Conservation (phyloP, 2,888 invertebrate species). For the Atrina japonica region DNA sequence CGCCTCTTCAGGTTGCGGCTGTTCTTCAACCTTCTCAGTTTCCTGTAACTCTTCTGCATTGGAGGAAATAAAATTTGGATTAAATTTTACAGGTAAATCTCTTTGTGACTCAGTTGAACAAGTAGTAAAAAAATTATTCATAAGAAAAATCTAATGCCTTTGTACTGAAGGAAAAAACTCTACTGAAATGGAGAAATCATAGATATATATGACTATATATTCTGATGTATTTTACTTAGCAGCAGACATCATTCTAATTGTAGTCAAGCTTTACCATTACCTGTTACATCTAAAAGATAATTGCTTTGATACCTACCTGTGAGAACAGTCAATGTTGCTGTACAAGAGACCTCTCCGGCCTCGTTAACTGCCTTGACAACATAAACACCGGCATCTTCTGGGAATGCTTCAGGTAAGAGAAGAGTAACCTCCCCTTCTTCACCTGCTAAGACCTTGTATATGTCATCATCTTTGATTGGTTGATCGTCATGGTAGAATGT, state of each 20-base stretch:
- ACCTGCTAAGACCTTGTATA: constrained; percentile 83
- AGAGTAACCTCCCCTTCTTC: constrained; percentile 82
- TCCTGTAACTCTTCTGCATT: constrained; percentile 30
- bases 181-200: too few relatives aligned
- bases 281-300: background rate
- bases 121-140: background rate
- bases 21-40: constrained; percentile 22
- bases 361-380: constrained; percentile 88
- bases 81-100: background rate
- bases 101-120: background rate
- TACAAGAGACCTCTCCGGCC: constrained; percentile 88
- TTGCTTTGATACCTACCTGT: constrained; percentile 38
- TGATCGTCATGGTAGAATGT: constrained; percentile 91
- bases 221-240: too few relatives aligned
- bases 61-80: background rate
- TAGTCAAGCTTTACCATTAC: too few relatives aligned
- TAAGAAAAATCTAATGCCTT: too few relatives aligned
- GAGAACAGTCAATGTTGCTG: constrained; percentile 87
- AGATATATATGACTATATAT: too few relatives aligned
- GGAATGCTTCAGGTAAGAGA: constrained; percentile 85
- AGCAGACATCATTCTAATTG: too few relatives aligned
- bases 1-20: constrained; percentile 7
- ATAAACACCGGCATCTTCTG: constrained; percentile 89
- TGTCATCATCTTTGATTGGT: constrained; percentile 83
- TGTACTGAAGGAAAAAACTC: too few relatives aligned